Conservation (phyloP, 2,888 invertebrate genomes). For the Peribatodes rhomboidaria region DNA sequence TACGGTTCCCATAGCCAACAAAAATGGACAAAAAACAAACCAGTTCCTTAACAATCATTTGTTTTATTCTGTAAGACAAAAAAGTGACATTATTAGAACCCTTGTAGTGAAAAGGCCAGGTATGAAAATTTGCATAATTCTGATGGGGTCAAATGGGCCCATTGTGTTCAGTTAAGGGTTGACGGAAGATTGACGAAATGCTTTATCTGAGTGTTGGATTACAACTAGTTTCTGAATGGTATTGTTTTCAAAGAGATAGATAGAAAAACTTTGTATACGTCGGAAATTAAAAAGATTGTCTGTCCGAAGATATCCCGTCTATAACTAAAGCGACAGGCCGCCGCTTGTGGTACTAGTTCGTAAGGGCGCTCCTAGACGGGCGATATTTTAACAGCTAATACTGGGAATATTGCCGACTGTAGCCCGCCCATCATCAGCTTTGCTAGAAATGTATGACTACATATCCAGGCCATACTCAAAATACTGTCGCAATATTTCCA, state of each 20-base stretch:
- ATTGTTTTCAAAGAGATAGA: slow-evolving; percentile 16
- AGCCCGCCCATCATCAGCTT: no score
- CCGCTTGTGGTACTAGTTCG: no score
- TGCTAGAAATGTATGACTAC: no score
- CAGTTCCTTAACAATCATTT: slow-evolving; percentile 43
- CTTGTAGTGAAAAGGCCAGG: slow-evolving; percentile 53
- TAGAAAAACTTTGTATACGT: not conserved
- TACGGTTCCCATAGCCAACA: slow-evolving; percentile 66
- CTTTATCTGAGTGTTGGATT: slow-evolving; percentile 50
- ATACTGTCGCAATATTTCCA: no score
- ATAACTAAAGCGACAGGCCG: no score
- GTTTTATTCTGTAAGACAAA: slow-evolving; percentile 56
- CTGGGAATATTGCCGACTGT: no score
- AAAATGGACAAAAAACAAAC: slow-evolving; percentile 47
- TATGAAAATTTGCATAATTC: slow-evolving; percentile 67
- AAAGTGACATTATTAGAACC: slow-evolving; percentile 64
- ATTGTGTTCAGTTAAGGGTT: slow-evolving; percentile 53
- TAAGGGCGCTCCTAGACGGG: no score
- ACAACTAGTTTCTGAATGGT: slow-evolving; percentile 41
- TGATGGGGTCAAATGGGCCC: slow-evolving; percentile 61
- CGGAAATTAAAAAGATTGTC: not conserved
- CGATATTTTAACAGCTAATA: no score
- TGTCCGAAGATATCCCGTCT: no score
- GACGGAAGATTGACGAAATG: slow-evolving; percentile 55
- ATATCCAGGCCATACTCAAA: no score